phyloP scores from a whole-genome alignment of 2,888 invertebrate species.

The Diaphora mendica region DNA sequence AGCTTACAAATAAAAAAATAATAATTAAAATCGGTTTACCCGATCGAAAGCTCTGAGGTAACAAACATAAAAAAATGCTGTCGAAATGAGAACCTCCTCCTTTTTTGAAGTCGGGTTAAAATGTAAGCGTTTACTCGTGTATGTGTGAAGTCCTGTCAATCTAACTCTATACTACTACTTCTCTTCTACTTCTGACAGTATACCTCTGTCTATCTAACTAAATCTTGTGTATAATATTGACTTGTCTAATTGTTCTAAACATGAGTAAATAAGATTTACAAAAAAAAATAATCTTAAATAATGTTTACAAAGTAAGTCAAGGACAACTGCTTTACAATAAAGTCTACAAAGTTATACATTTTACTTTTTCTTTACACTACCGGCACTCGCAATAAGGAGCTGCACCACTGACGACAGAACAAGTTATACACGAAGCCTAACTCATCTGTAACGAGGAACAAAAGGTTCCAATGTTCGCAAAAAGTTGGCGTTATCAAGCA shows the following conservation, averaged over 20 bases:
- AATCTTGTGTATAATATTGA: background rate
- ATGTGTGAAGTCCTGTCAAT: too few relatives aligned
- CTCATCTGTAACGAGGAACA: slow-evolving; percentile 34
- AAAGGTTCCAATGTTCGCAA: slow-evolving; percentile 38
- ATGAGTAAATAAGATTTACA: background rate
- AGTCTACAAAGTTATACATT: background rate
- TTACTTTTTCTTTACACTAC: background rate
- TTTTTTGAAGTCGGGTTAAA: too few relatives aligned
- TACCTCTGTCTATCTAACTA: too few relatives aligned
- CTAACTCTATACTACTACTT: too few relatives aligned
- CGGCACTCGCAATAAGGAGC: background rate
- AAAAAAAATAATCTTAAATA: background rate
- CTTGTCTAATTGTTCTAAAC: background rate
- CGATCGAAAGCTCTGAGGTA: too few relatives aligned
- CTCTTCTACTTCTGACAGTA: too few relatives aligned
- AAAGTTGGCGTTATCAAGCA: slow-evolving; percentile 47
- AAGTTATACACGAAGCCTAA: slow-evolving; percentile 29
- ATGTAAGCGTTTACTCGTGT: too few relatives aligned
- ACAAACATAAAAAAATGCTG: too few relatives aligned
- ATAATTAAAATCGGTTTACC: too few relatives aligned
- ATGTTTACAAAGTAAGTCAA: background rate
- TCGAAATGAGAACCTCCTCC: too few relatives aligned
- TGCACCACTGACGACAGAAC: background rate
- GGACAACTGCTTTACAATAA: background rate
- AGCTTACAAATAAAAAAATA: too few relatives aligned